Conservation (phyloP, 2,888 invertebrate genomes). For the Ashinkailepas kermadecensis region DNA sequence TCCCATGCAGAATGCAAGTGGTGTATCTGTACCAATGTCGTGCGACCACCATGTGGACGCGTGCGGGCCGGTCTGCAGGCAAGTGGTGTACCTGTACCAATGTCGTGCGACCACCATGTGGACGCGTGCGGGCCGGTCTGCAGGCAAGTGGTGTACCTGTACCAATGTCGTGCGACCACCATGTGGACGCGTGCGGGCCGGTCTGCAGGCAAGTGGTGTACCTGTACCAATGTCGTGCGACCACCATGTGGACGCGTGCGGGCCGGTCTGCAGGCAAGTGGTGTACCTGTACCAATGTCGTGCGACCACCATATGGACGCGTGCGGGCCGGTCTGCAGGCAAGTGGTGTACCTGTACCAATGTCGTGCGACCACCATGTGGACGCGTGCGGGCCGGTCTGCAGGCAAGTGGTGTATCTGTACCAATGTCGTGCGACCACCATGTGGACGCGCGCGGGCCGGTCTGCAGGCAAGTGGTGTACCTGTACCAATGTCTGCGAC, state of each 20-base stretch:
- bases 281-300: too few species aligned
- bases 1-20: too few species aligned
- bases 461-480: not conserved
- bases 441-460: not conserved
- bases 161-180: too few species aligned
- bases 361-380: too few species aligned
- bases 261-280: not conserved
- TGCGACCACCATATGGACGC: not conserved
- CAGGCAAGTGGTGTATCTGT: slow-evolving; percentile 11
- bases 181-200: not conserved
- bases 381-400: not conserved
- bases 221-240: too few species aligned
- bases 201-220: not conserved
- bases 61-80: not conserved
- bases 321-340: not conserved
- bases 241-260: not conserved
- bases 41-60: not conserved
- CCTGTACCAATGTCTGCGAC: too few species aligned
- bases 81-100: not conserved
- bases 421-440: too few species aligned
- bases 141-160: slow-evolving; percentile 11
- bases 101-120: too few species aligned
- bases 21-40: too few species aligned
- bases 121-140: not conserved
- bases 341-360: not conserved